Base-by-base conservation (phyloP, 2,113 vertebrate genomes). In the Thunnus maccoyii region DNA sequence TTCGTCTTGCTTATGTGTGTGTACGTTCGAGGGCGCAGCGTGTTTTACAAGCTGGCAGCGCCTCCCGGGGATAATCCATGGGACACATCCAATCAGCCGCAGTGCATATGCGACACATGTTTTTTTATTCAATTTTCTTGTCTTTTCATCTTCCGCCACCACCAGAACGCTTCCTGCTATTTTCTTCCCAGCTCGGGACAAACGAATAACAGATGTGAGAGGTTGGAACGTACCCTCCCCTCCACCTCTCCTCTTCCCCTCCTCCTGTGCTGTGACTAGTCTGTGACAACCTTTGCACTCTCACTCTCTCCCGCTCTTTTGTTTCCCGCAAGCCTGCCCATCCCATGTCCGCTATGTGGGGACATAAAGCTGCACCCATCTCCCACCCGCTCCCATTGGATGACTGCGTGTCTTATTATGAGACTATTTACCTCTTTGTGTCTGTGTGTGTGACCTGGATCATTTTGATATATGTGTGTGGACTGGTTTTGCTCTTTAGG, bases 151-250 rank as follows among this genome's bases (percentile, higher is more conserved):
- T 97, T 97, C 95, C 91, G 93, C 94, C 95, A 96, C 95, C 96
- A 97, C 95, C 95, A 96, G 95, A 98, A 97, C 94, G 95, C 96
- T 97, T 99, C 97, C 96, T 98, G 97, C 96, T 94, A 96, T 96
- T 97, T 95, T 97, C 96, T 96, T 97, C 96, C 96, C 96, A 96
- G 95, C 96, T 96, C 96, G 92, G 96, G 95, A 98, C 96, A 99
- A 98, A 99, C 96, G 95, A 97, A 97, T 97, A 97, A 96, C 97
- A 98, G 97, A 98, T 98, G 98, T 97, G 96, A 95, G 94, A 95
- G 96, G 93, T 95, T 96, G 94, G 94, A 94, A 87, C 93, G 78
- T 80, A 93, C 88, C 94, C 90, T 95, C 92, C 92, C 93, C 87
- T 94, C 93, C 83, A 78, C 92, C 94, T 94, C 95, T 94, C 94